A percentile compares a stretch with the other conserved stretches of the same genome.
Conservation (phyloP, 2,797 vertebrate genomes). For the Hyperoplus lanceolatus region DNA sequence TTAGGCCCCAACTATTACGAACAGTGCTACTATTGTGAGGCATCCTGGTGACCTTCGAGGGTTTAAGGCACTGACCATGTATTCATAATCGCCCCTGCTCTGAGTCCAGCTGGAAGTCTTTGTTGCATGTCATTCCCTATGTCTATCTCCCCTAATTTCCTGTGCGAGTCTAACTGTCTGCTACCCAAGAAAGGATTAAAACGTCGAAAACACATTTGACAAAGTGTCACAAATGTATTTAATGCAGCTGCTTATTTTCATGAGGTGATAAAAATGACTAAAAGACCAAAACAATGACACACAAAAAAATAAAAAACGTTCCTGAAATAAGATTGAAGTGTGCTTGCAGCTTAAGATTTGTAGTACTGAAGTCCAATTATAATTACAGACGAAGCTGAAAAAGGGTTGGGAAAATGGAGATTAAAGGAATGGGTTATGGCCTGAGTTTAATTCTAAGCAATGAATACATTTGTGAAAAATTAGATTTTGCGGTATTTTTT, state of each 20-base stretch:
- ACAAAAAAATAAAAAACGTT: background rate
- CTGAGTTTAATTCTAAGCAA: background rate
- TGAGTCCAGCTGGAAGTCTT: background rate
- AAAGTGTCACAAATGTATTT: conserved; percentile 4
- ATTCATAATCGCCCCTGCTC: background rate
- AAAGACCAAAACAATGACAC: background rate
- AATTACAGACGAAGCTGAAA: background rate
- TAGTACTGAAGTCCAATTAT: background rate
- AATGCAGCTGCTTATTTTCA: conserved; percentile 3
- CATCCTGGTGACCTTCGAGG: background rate
- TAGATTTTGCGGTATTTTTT: background rate
- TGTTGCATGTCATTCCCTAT: background rate
- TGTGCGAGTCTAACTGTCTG: background rate
- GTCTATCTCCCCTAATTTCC: background rate
- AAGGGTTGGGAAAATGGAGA: background rate
- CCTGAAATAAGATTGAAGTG: background rate
- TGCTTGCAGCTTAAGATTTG: background rate
- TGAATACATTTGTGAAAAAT: background rate
- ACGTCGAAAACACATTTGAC: background rate
- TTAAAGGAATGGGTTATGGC: background rate
- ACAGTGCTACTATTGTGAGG: conserved; percentile 1
- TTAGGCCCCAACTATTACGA: background rate
- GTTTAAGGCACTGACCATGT: background rate
- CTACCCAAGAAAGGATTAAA: background rate
- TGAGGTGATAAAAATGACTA: conserved; percentile 2